Evolutionary conservation across 2,113 vertebrate species (phyloP), one percentile per base, ranked within the genome.

Genomic region (Rissa tridactyla): DNA sequence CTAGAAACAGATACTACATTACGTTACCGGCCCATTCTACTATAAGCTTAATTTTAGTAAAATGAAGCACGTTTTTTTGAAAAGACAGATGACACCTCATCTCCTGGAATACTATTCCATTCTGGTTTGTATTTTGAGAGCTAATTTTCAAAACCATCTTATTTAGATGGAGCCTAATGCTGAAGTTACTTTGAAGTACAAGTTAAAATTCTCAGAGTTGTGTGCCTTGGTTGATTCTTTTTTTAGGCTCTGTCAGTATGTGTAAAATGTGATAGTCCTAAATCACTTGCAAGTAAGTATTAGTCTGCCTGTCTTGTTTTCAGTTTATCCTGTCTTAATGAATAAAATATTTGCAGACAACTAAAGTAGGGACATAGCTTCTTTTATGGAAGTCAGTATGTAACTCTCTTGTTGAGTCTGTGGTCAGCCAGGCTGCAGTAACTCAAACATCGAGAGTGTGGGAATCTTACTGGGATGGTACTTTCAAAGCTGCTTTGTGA

Each of bases 401-500:
- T 80, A 61, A 27, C 13, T 66, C 62, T 66, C 30, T 38, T 96
- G 92, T 96, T 96, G 96, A 88, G 94, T 91, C 95, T 96, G 72
- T 90, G 90, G 68, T 78, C 92, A 73, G 46, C 47, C 82, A 93
- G 79, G 68, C 88, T 90, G 52, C 60, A 68, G 42, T 66, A 95
- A 92, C 52, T 58, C 64, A 76, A 62, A 77, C 68, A 78, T 3
- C 0, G 9, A 23, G 36, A 90, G 55, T 88, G 90, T 94, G 94
- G 72, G 92, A 97, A 93, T 88, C 54, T 58, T 83, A 30, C 52
- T 93, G 86, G 85, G 32, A 71, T 90, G 51, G 52, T 61, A 46
- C 77, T 82, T 96, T 95, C 85, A 94, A 69, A 94, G 85, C 62
- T 80, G 0, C 86, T 93, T 82, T 95, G 87, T 77, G 58, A 79